These are phyloP conservation scores for Pseudoatta argentina DNA, from an alignment of 1,140 invertebrate species.

Conservation along the genomic window DNA sequence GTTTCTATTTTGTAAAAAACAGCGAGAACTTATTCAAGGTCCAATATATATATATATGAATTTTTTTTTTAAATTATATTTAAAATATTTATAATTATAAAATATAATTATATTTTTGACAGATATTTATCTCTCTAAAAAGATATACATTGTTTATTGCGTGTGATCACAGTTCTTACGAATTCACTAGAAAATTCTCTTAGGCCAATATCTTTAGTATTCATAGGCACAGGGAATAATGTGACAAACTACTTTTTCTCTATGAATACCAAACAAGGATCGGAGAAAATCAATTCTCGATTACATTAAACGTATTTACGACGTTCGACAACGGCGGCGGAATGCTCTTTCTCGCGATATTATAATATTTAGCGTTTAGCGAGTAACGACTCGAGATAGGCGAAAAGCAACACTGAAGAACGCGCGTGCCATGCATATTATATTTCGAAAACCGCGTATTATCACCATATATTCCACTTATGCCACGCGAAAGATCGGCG, in stretches of 20 bases:
- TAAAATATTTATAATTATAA: slow-evolving; percentile 6
- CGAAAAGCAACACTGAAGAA: slow-evolving; percentile 60
- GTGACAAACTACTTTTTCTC: slow-evolving; percentile 1
- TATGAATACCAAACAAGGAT: slow-evolving; percentile 47
- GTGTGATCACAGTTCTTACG: background rate
- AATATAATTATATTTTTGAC: background rate
- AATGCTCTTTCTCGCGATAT: background rate
- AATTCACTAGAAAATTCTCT: background rate
- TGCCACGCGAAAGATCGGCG: slow-evolving; percentile 63
- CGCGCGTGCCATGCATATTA: slow-evolving; percentile 62
- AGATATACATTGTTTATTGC: background rate
- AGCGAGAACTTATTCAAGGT: too few relatives aligned
- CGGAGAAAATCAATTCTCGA: slow-evolving; percentile 54
- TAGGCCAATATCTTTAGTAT: slow-evolving; percentile 37
- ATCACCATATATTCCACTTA: slow-evolving; percentile 53
- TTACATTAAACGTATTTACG: slow-evolving; percentile 33
- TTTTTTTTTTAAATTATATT: background rate
- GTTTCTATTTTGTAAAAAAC: too few relatives aligned
- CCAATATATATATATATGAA: background rate
- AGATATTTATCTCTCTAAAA: background rate
- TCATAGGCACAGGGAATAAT: slow-evolving; percentile 34
- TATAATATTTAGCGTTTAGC: slow-evolving; percentile 42
- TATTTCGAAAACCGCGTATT: slow-evolving; percentile 54
- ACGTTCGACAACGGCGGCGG: slow-evolving; percentile 5
- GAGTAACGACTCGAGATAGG: slow-evolving; percentile 46